Evolutionary conservation across 2,888 invertebrate genomes (phyloP).

Genomic region (Dastarcus helophoroides): DNA sequence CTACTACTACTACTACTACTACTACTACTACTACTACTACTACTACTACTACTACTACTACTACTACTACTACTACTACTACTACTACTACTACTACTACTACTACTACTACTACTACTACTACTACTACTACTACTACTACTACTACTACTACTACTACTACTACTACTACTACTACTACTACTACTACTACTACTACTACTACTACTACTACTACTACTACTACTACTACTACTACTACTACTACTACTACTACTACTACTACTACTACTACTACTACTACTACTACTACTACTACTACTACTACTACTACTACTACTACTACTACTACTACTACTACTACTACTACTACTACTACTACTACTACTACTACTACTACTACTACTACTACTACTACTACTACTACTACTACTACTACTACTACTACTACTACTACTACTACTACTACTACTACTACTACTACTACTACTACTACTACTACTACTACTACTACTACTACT

Average conservation of each 20-base stretch:
- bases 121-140: constrained; percentile 1
- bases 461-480: constrained; percentile 1
- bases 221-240: constrained; percentile 1
- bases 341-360: constrained; percentile 1
- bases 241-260: constrained; percentile 1
- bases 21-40: constrained; percentile 1
- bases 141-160: constrained; percentile 1
- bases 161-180: constrained; percentile 1
- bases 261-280: constrained; percentile 1
- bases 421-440: constrained; percentile 1
- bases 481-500: constrained; percentile 1
- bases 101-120: constrained; percentile 1
- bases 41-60: constrained; percentile 1
- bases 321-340: constrained; percentile 1
- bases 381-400: constrained; percentile 1
- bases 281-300: constrained; percentile 1
- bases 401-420: constrained; percentile 1
- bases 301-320: constrained; percentile 1
- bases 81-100: constrained; percentile 1
- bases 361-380: constrained; percentile 1
- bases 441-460: constrained; percentile 1
- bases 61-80: constrained; percentile 1
- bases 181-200: constrained; percentile 1
- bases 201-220: constrained; percentile 1
- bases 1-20: constrained; percentile 1